Percentiles rank a stretch among this genome's conserved stretches.
These are phyloP conservation scores for Incurvaria masculella DNA, from an alignment of 2,888 invertebrate species.

Conservation along the genomic window DNA sequence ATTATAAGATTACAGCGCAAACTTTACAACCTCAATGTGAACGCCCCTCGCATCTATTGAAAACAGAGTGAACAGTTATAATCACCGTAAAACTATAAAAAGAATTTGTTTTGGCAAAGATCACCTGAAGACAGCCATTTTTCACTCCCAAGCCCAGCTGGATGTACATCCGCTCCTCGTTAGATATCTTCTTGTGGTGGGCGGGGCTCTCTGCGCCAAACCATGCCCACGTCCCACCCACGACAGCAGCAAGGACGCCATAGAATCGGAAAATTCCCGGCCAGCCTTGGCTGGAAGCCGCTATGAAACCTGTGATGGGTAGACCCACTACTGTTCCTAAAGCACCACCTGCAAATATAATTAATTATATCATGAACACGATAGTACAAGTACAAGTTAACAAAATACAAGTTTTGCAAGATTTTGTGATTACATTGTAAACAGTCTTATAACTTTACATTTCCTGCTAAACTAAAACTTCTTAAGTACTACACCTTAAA, in stretches of 20 bases:
- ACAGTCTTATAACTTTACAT: no score
- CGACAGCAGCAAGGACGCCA: conserved; percentile 59
- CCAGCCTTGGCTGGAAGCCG: conserved; percentile 69
- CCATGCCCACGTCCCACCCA: conserved; percentile 53
- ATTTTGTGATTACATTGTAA: no score
- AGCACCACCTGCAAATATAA: conserved; percentile 58
- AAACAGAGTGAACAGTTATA: no score
- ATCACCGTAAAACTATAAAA: no score
- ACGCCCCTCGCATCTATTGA: no score
- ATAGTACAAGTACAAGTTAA: conserved; percentile 21
- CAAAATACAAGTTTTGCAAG: conserved; percentile 53
- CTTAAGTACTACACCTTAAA: no score
- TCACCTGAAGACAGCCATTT: no score
- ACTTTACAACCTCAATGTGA: no score
- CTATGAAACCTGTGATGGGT: conserved; percentile 68
- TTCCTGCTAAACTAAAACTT: no score
- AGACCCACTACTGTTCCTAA: conserved; percentile 75
- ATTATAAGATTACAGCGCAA: no score
- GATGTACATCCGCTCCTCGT: conserved; percentile 65
- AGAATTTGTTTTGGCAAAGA: no score
- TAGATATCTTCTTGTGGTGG: conserved; percentile 60
- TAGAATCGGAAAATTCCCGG: conserved; percentile 75
- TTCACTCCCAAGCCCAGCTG: conserved; percentile 64
- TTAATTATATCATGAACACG: conserved; percentile 16
- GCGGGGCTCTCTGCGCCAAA: conserved; percentile 65